Conservation (phyloP, 2,888 invertebrate species). For the Apotomis turbidana region DNA sequence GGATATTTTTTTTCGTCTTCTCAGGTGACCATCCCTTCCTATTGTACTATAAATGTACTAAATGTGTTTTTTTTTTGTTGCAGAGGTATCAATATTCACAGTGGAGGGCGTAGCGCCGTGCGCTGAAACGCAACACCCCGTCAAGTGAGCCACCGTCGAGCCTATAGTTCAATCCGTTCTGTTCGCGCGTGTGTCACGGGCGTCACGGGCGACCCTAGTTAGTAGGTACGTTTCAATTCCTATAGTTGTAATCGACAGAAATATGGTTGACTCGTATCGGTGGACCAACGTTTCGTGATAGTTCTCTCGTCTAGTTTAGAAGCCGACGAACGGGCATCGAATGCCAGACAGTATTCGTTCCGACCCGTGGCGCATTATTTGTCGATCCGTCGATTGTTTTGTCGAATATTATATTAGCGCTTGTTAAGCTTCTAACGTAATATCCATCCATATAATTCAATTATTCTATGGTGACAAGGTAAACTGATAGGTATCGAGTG, state of each 20-base stretch:
- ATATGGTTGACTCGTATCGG: slow-evolving; percentile 65
- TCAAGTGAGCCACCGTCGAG: slow-evolving; percentile 70
- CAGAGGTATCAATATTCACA: slow-evolving; percentile 97
- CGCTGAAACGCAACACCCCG: slow-evolving; percentile 55
- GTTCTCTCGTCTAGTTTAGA: slow-evolving; percentile 60
- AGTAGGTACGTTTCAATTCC: slow-evolving; percentile 72
- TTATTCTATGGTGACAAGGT: slow-evolving; percentile 83
- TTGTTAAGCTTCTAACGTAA: slow-evolving; percentile 78
- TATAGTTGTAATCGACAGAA: slow-evolving; percentile 66
- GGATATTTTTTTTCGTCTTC: too few relatives aligned
- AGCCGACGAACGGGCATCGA: slow-evolving; percentile 61
- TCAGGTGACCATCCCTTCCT: not conserved
- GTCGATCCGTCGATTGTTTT: slow-evolving; percentile 63
- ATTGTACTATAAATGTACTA: slow-evolving; percentile 46
- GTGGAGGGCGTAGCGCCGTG: slow-evolving; percentile 94
- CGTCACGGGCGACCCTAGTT: slow-evolving; percentile 44
- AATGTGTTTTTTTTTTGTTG: slow-evolving; percentile 65
- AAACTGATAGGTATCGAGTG: slow-evolving; percentile 76
- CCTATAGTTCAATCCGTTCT: slow-evolving; percentile 57
- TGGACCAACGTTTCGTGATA: slow-evolving; percentile 76
- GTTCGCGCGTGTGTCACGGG: slow-evolving; percentile 34
- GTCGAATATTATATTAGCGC: slow-evolving; percentile 67
- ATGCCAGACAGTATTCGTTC: slow-evolving; percentile 65
- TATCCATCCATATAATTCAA: slow-evolving; percentile 83
- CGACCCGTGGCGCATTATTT: slow-evolving; percentile 50